These are phyloP conservation scores for Chromoteleia sp. DNA, from an alignment of 2,888 invertebrate genomes.

Conservation along the genomic window DNA sequence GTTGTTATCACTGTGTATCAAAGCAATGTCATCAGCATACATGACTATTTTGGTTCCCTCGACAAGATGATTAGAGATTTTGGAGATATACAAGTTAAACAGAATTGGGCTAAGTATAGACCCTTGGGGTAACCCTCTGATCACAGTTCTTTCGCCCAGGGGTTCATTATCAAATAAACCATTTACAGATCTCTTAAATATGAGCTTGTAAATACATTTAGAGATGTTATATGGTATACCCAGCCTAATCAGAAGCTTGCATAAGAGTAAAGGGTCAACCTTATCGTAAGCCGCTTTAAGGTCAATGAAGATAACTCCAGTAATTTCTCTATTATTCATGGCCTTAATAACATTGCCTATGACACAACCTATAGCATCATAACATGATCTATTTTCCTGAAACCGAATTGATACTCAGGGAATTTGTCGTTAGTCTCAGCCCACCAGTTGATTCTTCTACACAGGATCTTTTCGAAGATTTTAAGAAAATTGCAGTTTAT, in stretches of 20 bases:
- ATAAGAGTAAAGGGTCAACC: too few species aligned
- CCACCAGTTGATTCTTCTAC: constrained; percentile 32
- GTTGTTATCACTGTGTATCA: background rate
- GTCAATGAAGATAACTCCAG: too few species aligned
- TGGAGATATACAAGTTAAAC: background rate
- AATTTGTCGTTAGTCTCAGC: too few species aligned
- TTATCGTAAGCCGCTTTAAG: too few species aligned
- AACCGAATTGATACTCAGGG: constrained; percentile 44
- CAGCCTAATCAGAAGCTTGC: too few species aligned
- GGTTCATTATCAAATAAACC: background rate
- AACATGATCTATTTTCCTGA: constrained; percentile 1
- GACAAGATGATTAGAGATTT: background rate
- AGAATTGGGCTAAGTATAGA: background rate
- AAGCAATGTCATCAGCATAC: background rate
- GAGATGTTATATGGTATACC: background rate
- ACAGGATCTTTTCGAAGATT: constrained; percentile 39
- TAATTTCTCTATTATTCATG: too few species aligned
- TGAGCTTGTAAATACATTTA: background rate
- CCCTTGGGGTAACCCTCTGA: background rate
- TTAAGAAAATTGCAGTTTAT: constrained; percentile 18
- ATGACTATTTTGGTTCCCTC: background rate
- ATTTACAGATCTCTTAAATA: background rate
- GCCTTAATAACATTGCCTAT: too few species aligned
- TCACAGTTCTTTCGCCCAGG: background rate
- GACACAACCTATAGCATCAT: background rate